These are phyloP conservation scores for Pogonocichla stellata DNA, from an alignment of 2,113 vertebrate genomes.

Conservation along the genomic window DNA sequence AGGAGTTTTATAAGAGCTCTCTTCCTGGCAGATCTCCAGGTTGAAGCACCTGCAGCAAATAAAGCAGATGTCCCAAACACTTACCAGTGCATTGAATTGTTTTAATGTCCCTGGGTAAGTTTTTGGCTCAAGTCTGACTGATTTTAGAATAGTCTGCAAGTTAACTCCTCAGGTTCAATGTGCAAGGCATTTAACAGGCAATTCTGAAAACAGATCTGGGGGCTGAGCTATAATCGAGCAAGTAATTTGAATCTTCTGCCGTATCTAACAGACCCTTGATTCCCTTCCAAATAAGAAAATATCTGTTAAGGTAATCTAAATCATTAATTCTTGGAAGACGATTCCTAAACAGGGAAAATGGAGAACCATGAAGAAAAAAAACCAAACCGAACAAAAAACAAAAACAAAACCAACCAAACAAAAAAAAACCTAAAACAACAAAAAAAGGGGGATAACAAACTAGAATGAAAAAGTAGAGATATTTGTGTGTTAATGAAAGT, in stretches of 20 bases:
- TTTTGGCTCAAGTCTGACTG: not conserved
- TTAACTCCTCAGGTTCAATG: not conserved
- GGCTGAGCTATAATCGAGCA: not conserved
- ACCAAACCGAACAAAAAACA: not conserved
- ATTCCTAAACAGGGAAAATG: not conserved
- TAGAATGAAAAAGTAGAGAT: not conserved
- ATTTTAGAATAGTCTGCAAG: not conserved
- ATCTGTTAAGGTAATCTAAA: not conserved
- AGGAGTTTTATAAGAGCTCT: not conserved
- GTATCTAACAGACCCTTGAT: not conserved
- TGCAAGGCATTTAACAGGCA: not conserved
- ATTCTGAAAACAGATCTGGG: not conserved
- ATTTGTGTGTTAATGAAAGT: not conserved
- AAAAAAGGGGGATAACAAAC: not conserved
- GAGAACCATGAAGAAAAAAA: not conserved
- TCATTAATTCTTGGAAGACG: not conserved
- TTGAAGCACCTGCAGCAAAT: not conserved
- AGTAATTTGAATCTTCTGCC: not conserved
- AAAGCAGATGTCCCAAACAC: not conserved
- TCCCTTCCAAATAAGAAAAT: not conserved
- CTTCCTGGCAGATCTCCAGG: not conserved
- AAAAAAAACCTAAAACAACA: not conserved
- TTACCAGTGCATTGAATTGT: not conserved
- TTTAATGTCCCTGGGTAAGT: not conserved
- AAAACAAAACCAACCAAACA: not conserved